Percentiles rank a stretch among this genome's conserved stretches.
Evolutionary conservation across 1,140 invertebrate species (phyloP).

Genomic region (Leptinotarsa lineolata): DNA sequence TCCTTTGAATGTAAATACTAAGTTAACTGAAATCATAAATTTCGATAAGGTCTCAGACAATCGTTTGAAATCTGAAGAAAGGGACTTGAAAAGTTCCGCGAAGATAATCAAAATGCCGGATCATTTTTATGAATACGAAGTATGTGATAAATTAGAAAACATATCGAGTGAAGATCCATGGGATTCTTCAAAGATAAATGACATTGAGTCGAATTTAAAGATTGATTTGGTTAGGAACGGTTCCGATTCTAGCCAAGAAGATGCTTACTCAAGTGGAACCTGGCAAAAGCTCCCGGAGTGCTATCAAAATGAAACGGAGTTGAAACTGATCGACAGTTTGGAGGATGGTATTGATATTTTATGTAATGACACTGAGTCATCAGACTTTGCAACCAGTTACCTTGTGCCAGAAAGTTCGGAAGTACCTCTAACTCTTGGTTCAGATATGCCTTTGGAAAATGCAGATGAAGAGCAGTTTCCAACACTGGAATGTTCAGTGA

Average conservation of each 20-base stretch:
- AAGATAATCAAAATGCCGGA: neutral
- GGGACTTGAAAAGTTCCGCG: neutral
- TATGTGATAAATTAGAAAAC: neutral
- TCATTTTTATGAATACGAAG: neutral
- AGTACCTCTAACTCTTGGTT: too few relatives aligned
- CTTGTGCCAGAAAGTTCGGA: too few relatives aligned
- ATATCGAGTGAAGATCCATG: neutral
- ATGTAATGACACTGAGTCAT: too few relatives aligned
- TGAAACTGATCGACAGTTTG: neutral
- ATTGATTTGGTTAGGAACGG: neutral
- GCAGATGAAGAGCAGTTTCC: too few relatives aligned
- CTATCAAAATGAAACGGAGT: neutral
- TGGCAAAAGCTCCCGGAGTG: neutral
- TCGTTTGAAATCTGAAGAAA: too few relatives aligned
- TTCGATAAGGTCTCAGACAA: neutral
- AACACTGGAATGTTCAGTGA: too few relatives aligned
- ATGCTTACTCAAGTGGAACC: neutral
- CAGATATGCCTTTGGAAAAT: too few relatives aligned
- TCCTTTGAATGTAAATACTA: conserved; percentile 37
- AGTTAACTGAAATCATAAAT: conserved; percentile 9
- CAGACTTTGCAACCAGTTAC: too few relatives aligned
- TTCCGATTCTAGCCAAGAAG: neutral
- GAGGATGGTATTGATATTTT: neutral
- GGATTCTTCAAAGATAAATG: neutral
- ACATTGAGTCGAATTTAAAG: neutral